These are phyloP conservation scores for Cordilura impudica DNA, from an alignment of 2,888 invertebrate genomes.

Conservation along the genomic window DNA sequence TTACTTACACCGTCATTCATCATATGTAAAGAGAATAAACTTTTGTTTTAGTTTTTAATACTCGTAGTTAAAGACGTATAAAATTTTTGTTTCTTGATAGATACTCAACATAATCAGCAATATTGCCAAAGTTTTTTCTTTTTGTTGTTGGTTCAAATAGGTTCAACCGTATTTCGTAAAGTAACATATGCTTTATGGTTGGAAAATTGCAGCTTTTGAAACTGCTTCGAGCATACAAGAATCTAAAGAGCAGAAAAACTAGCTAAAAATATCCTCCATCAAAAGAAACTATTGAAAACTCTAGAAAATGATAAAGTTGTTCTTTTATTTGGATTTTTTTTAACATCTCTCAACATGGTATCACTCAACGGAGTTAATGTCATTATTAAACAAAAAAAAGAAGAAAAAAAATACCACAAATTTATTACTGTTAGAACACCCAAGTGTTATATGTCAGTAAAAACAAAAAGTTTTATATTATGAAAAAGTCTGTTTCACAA, in stretches of 20 bases:
- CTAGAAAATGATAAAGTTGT: no score
- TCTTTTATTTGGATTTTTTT: no score
- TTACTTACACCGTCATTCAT: no score
- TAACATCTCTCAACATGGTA: no score
- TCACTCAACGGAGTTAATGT: no score
- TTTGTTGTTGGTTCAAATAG: neutral
- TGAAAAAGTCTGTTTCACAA: conserved; percentile 1
- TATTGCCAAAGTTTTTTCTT: conserved; percentile 10
- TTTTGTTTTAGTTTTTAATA: neutral
- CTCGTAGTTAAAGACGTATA: neutral
- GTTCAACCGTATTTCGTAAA: neutral
- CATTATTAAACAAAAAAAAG: no score
- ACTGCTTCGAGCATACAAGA: no score
- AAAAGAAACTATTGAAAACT: no score
- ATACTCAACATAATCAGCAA: neutral
- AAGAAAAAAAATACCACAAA: neutral
- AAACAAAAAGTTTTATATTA: conserved; percentile 26
- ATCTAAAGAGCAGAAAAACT: no score
- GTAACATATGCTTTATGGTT: neutral
- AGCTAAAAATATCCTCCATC: no score
- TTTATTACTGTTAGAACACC: neutral
- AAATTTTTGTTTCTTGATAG: neutral
- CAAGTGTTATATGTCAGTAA: conserved; percentile 32
- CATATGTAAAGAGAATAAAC: no score
- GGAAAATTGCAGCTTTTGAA: no score